Evolutionary conservation across 2,113 vertebrate genomes (phyloP).

Genomic region (Mus pahari): DNA sequence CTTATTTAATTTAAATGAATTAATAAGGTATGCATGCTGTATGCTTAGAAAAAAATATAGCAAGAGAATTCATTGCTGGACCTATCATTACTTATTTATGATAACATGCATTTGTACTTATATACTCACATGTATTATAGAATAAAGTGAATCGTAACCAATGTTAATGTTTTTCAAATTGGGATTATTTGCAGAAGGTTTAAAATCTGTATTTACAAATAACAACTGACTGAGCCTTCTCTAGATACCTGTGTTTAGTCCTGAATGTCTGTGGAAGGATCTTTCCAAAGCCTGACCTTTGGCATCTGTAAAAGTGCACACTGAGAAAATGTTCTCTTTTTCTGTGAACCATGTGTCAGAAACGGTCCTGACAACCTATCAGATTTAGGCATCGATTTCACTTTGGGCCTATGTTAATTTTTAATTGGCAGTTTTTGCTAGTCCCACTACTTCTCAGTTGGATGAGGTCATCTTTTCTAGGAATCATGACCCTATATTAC

Average conservation of each 20-base stretch:
- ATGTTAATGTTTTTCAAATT: slow-evolving; percentile 40
- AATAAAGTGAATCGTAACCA: background rate
- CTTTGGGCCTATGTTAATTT: slow-evolving; percentile 76
- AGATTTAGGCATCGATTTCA: slow-evolving; percentile 71
- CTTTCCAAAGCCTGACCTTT: slow-evolving; percentile 73
- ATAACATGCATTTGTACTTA: background rate
- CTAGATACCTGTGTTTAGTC: background rate
- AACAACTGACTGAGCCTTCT: background rate
- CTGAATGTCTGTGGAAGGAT: slow-evolving; percentile 61
- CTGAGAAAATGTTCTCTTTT: slow-evolving; percentile 72
- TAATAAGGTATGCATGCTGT: background rate
- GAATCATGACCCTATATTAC: slow-evolving; percentile 66
- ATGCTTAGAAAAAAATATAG: slow-evolving; percentile 29
- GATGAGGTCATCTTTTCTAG: slow-evolving; percentile 72
- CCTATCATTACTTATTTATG: background rate
- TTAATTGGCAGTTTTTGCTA: slow-evolving; percentile 79
- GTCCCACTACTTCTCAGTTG: slow-evolving; percentile 55
- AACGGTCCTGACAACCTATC: slow-evolving; percentile 79
- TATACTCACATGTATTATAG: background rate
- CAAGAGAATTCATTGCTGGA: background rate
- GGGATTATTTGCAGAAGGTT: background rate
- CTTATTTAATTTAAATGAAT: slow-evolving; percentile 40
- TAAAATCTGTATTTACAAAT: background rate
- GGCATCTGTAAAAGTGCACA: slow-evolving; percentile 68
- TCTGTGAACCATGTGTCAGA: slow-evolving; percentile 73